These are phyloP conservation scores for Plebejus argus DNA, from an alignment of 2,888 invertebrate genomes.

Conservation along the genomic window DNA sequence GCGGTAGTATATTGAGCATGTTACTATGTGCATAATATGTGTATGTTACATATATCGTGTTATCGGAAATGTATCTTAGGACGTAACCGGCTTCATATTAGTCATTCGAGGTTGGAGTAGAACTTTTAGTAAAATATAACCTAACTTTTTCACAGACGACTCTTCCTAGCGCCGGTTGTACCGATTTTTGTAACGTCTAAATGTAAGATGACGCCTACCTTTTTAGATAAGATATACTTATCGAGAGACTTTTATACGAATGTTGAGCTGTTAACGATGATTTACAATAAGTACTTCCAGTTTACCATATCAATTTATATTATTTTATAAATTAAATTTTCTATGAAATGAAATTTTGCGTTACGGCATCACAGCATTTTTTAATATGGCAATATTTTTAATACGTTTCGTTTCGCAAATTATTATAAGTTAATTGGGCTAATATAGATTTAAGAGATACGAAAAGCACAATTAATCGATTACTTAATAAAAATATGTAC, in stretches of 20 bases:
- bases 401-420: slow-evolving; percentile 48
- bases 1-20: slow-evolving; percentile 71
- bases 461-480: slow-evolving; percentile 76
- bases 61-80: slow-evolving; percentile 71
- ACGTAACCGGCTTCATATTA: slow-evolving; percentile 65
- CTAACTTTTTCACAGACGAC: slow-evolving; percentile 67
- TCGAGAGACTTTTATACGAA: slow-evolving; percentile 79
- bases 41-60: slow-evolving; percentile 72
- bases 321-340: slow-evolving; percentile 34
- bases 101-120: slow-evolving; percentile 52
- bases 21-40: slow-evolving; percentile 65
- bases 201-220: slow-evolving; percentile 72
- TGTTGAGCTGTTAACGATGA: slow-evolving; percentile 79
- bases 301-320: slow-evolving; percentile 70
- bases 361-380: slow-evolving; percentile 37
- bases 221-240: slow-evolving; percentile 74
- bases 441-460: slow-evolving; percentile 72
- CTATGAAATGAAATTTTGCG: slow-evolving; percentile 26
- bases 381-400: slow-evolving; percentile 53
- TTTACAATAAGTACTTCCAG: slow-evolving; percentile 76
- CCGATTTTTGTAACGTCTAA: slow-evolving; percentile 66
- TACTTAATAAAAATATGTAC: slow-evolving; percentile 56
- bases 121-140: slow-evolving; percentile 67
- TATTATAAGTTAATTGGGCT: slow-evolving; percentile 61
- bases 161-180: slow-evolving; percentile 56